phyloP scores from a whole-genome alignment of 1,140 invertebrate species.

The Nasonia vitripennis region DNA sequence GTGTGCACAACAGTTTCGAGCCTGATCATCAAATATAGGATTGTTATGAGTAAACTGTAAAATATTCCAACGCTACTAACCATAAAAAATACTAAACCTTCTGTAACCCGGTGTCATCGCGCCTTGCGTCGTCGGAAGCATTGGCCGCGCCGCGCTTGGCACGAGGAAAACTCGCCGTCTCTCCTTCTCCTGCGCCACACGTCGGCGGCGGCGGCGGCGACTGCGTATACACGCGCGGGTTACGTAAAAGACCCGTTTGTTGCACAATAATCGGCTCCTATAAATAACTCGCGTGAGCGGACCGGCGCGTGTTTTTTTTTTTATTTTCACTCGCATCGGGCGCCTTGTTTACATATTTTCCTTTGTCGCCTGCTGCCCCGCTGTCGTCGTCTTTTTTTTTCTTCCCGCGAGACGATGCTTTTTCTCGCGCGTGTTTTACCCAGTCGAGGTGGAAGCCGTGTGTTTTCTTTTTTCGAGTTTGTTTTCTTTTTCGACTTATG shows the following conservation, averaged over 20 bases:
- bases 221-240: constrained; percentile 49
- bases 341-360: constrained; percentile 36
- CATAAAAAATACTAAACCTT: not conserved
- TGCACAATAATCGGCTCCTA: constrained; percentile 70
- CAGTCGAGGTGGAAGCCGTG: not conserved
- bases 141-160: not conserved
- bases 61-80: not conserved
- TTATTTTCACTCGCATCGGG: constrained; percentile 54
- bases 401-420: not conserved
- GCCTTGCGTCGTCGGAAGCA: not conserved
- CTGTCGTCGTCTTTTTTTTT: constrained; percentile 31
- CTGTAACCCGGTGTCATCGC: not conserved
- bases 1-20: not conserved
- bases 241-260: constrained; percentile 68
- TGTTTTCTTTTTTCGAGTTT: no score
- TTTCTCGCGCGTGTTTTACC: not conserved
- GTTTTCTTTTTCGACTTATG: no score
- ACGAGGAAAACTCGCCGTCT: not conserved
- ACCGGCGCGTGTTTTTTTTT: constrained; percentile 52
- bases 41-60: not conserved
- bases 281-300: constrained; percentile 62
- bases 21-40: not conserved
- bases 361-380: constrained; percentile 46
- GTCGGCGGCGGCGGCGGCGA: constrained; percentile 58
- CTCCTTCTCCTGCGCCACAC: constrained; percentile 46